Evolutionary conservation across 2,113 vertebrate species (phyloP), one percentile per base, ranked within the genome.

Genomic region (Melanotaenia duboulayi): DNA sequence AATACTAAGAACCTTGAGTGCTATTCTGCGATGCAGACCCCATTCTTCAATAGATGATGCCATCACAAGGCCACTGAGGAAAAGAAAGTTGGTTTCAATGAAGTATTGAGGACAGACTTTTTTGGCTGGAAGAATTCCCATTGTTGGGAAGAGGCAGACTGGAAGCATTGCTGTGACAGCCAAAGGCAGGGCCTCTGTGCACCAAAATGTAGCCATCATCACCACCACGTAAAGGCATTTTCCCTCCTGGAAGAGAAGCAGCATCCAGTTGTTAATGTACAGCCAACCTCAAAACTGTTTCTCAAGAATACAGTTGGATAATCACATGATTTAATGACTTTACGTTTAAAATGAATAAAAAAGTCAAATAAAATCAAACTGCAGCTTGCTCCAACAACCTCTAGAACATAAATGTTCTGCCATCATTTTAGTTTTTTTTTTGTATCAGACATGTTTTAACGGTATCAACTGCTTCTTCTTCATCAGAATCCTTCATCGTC

Each of bases 71-170:
- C 97, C 98, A 3, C 97, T 98, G 76, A 99, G 92, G 68, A 99
- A 99, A 59, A 99, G 96, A 81, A 99, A 98, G 80, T 98, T 99
- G 82, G 98, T 98, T 82, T 99, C 98, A 28, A 98, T 88, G 83
- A 99, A 99, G 88, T 99, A 99, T 35, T 99, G 97, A 1, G 95
- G 94, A 76, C 97, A 98, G 74, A 99, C 94, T 68, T 92, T 95
- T 85, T 86, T 95, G 81, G 98, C 97, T 0, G 96, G 94, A 65
- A 99, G 93, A 78, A 99, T 90, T 5, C 97, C 97, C 89, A 98
- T 73, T 54, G 96, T 97, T 12, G 97, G 97, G 62, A 99, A 99
- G 52, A 99, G 95, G 89, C 96, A 90, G 39, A 99, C 93, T 7
- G 98, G 98, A 52, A 99, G 94, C 89, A 99, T 92, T 11, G 97